Evolutionary conservation across 2,113 vertebrate genomes (phyloP).

Genomic region (Pitta sordida): DNA sequence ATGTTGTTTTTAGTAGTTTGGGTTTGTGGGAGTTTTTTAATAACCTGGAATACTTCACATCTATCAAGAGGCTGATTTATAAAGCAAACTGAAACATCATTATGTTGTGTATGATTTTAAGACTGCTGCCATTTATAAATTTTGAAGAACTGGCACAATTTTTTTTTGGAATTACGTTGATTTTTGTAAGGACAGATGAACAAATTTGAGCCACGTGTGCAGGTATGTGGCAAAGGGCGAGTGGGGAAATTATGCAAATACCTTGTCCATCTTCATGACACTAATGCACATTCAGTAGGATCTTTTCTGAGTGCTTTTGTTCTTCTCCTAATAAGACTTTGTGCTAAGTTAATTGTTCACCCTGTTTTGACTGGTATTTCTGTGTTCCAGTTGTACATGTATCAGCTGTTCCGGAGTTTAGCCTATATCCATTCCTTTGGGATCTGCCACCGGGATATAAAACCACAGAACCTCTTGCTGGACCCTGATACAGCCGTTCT

Average conservation of each 20-base stretch:
- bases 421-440: slow-evolving; percentile 99
- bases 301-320: not conserved
- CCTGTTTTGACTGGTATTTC: not conserved
- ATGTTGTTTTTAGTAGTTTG: not conserved
- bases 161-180: not conserved
- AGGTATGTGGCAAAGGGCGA: not conserved
- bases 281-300: not conserved
- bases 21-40: not conserved
- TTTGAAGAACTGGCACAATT: not conserved
- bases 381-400: slow-evolving; percentile 94
- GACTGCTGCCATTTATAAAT: not conserved
- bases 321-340: not conserved
- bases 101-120: not conserved
- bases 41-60: not conserved
- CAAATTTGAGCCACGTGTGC: not conserved
- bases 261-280: not conserved
- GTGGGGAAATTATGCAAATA: not conserved
- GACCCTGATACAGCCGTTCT: slow-evolving; percentile 98
- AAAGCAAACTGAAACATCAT: not conserved
- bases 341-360: not conserved
- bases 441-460: slow-evolving; percentile 99
- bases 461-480: slow-evolving; percentile 98
- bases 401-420: slow-evolving; percentile 99
- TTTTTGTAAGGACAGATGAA: not conserved
- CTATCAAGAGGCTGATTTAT: not conserved